Evolutionary conservation across 2,888 invertebrate genomes (phyloP).

Genomic region (Scotopteryx bipunctaria): DNA sequence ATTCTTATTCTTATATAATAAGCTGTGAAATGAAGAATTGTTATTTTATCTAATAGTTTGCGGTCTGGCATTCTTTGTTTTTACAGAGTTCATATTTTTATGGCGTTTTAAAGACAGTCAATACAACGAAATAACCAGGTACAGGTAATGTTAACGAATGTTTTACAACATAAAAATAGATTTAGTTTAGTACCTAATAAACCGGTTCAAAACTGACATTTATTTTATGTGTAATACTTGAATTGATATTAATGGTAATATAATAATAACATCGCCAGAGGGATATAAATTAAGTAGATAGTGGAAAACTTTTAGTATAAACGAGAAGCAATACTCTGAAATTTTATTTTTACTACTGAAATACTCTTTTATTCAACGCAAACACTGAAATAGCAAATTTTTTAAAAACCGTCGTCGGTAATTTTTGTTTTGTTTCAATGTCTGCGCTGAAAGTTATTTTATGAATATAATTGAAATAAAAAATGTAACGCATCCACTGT

Average conservation of each 20-base stretch:
- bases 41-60: slow-evolving; percentile 23
- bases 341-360: slow-evolving; percentile 76
- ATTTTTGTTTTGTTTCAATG: slow-evolving; percentile 47
- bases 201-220: slow-evolving; percentile 49
- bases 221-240: slow-evolving; percentile 39
- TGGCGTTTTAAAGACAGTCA: slow-evolving; percentile 47
- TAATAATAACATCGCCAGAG: slow-evolving; percentile 72
- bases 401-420: slow-evolving; percentile 11
- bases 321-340: slow-evolving; percentile 82
- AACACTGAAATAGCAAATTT: slow-evolving; percentile 50
- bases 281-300: slow-evolving; percentile 78
- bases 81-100: slow-evolving; percentile 41
- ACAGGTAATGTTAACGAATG: slow-evolving; percentile 56
- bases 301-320: slow-evolving; percentile 80
- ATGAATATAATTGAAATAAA: slow-evolving; percentile 61
- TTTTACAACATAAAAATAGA: slow-evolving; percentile 53
- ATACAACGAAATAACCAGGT: slow-evolving; percentile 66
- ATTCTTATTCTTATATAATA: slow-evolving; percentile 5
- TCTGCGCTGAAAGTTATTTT: slow-evolving; percentile 54
- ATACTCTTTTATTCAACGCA: slow-evolving; percentile 69
- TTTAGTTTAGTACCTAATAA: slow-evolving; percentile 61
- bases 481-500: slow-evolving; percentile 63
- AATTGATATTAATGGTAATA: slow-evolving; percentile 40
- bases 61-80: slow-evolving; percentile 54
- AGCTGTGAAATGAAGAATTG: slow-evolving; percentile 5